These are phyloP conservation scores for Diarsia rubi DNA, from an alignment of 2,888 invertebrate genomes.

Conservation along the genomic window DNA sequence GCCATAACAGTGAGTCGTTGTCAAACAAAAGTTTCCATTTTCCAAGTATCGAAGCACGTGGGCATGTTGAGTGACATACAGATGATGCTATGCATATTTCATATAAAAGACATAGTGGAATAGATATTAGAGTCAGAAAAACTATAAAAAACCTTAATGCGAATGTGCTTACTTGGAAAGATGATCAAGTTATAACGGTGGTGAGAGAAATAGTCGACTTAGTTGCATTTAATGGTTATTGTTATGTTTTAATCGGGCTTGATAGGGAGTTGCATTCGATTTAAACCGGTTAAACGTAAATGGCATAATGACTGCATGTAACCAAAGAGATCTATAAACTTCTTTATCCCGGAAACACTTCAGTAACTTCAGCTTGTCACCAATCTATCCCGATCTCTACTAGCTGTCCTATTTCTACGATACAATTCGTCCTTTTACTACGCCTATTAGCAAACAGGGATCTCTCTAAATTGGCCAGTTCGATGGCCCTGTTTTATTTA, in stretches of 20 bases:
- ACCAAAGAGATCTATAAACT: conserved; percentile 37
- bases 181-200: conserved; percentile 33
- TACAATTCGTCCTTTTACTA: conserved; percentile 56
- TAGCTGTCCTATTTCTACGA: conserved; percentile 35
- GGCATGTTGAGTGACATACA: conserved; percentile 62
- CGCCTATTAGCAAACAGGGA: conserved; percentile 64
- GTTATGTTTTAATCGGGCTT: conserved; percentile 29
- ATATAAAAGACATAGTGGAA: conserved; percentile 50
- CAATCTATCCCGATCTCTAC: conserved; percentile 53
- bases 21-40: conserved; percentile 56
- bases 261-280: neutral
- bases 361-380: conserved; percentile 42
- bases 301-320: conserved; percentile 1
- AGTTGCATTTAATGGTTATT: conserved; percentile 22
- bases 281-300: neutral
- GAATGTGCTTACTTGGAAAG: conserved; percentile 7
- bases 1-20: conserved; percentile 53
- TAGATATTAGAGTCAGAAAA: conserved; percentile 48
- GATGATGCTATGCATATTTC: conserved; percentile 65
- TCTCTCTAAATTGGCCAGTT: conserved; percentile 68
- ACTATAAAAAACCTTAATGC: conserved; percentile 47
- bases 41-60: conserved; percentile 52
- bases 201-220: conserved; percentile 18
- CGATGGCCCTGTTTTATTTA: conserved; percentile 77
- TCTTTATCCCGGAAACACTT: conserved; percentile 46